Conservation (phyloP, 2,797 vertebrate genomes). For the Meda fulgida region DNA sequence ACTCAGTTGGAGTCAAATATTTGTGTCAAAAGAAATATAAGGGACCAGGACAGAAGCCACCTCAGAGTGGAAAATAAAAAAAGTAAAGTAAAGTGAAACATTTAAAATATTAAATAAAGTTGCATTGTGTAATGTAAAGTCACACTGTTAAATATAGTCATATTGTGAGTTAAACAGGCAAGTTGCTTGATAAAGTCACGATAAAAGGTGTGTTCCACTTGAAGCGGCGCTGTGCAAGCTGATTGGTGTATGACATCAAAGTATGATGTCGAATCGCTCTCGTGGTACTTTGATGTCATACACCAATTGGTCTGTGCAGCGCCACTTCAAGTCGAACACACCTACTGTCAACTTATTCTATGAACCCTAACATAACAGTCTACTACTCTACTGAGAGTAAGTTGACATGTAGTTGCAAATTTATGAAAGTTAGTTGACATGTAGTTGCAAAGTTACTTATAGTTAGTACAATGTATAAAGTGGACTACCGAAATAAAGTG, state of each 20-base stretch:
- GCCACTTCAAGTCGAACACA: too few relatives aligned
- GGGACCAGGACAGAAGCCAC: neutral
- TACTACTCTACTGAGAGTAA: neutral
- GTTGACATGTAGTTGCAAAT: neutral
- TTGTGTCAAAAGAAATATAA: conserved; percentile 31
- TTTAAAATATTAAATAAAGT: neutral
- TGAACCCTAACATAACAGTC: neutral
- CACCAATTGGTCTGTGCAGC: too few relatives aligned
- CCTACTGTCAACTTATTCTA: neutral
- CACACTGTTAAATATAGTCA: neutral
- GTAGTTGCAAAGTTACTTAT: neutral
- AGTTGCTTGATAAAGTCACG: neutral
- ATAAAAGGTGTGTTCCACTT: neutral
- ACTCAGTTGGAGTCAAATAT: neutral
- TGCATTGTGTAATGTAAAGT: neutral
- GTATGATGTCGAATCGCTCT: too few relatives aligned
- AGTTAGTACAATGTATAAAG: neutral
- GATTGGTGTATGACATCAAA: neutral
- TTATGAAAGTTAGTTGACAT: neutral
- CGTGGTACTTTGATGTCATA: too few relatives aligned
- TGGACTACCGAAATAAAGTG: neutral
- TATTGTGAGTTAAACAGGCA: neutral
- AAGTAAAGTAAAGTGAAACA: neutral
- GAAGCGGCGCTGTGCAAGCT: neutral
- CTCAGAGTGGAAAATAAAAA: neutral